Conservation (phyloP, 1,140 invertebrate genomes). For the Philotrypesis tridentata region DNA sequence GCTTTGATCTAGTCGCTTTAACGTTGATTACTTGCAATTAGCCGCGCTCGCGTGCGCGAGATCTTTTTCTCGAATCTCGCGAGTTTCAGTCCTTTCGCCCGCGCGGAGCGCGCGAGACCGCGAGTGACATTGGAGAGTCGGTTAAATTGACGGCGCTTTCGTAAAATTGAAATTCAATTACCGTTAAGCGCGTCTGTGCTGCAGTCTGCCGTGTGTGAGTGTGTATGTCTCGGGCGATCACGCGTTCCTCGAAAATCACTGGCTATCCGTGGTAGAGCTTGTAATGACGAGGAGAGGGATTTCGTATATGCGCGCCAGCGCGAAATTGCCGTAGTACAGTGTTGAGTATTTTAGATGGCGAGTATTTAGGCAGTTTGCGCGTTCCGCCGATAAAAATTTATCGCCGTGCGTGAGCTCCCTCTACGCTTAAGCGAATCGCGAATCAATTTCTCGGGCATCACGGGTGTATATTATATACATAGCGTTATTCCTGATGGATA, state of each 20-base stretch:
- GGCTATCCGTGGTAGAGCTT: not conserved
- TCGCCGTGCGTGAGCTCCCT: not conserved
- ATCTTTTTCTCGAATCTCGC: constrained; percentile 37
- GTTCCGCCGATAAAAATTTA: not conserved
- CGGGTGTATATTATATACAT: not conserved
- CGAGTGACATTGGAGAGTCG: constrained; percentile 40
- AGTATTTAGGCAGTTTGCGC: not conserved
- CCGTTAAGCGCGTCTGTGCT: constrained; percentile 17
- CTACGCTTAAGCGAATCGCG: not conserved
- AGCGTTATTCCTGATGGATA: not conserved
- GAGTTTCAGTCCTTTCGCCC: not conserved
- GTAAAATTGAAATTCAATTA: constrained; percentile 45
- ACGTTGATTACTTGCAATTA: constrained; percentile 52
- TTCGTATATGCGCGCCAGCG: not conserved
- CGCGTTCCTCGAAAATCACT: not conserved
- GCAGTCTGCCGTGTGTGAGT: no score
- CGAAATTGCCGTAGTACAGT: not conserved
- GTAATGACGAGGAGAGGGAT: not conserved
- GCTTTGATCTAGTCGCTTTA: constrained; percentile 50
- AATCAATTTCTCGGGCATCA: not conserved
- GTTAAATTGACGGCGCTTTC: constrained; percentile 42
- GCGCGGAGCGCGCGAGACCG: not conserved
- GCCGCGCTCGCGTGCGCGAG: constrained; percentile 7
- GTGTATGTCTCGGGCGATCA: not conserved
- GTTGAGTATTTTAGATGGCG: no score